Percentiles rank a stretch among this genome's conserved stretches.
phyloP scores from a whole-genome alignment of 1,140 invertebrate genomes.

The Maconellicoccus hirsutus region DNA sequence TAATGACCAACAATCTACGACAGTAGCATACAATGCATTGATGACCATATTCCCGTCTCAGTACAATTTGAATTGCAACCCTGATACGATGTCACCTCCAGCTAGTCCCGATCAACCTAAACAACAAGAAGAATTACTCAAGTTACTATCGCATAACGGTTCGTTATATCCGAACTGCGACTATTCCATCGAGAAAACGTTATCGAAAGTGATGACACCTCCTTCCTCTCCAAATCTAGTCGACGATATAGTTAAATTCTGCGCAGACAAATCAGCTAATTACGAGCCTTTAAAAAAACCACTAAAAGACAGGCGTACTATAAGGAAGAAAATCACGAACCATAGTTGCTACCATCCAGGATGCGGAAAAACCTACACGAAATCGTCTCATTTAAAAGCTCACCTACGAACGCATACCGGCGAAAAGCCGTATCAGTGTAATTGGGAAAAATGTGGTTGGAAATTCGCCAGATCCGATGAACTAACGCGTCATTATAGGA shows the following conservation, averaged over 20 bases:
- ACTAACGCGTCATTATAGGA: conserved; percentile 50
- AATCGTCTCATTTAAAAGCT: conserved; percentile 62
- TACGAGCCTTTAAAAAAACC: neutral
- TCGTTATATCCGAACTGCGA: neutral
- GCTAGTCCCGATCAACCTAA: conserved; percentile 26
- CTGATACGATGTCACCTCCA: conserved; percentile 28
- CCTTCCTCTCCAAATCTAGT: conserved; percentile 31
- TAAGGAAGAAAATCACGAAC: conserved; percentile 41
- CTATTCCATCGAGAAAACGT: conserved; percentile 18
- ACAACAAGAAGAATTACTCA: neutral
- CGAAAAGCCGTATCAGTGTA: conserved; percentile 58
- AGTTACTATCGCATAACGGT: conserved; percentile 16
- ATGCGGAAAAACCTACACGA: conserved; percentile 59
- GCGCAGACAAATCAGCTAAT: neutral
- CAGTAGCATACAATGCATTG: conserved; percentile 27
- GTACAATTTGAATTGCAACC: conserved; percentile 22
- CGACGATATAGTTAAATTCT: conserved; percentile 16
- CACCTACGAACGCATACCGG: conserved; percentile 59
- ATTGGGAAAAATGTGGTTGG: conserved; percentile 60
- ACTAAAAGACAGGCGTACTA: conserved; percentile 35
- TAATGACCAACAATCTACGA: too few species aligned
- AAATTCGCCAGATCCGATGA: conserved; percentile 61
- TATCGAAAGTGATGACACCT: conserved; percentile 31
- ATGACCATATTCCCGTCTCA: conserved; percentile 28
- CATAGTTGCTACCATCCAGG: conserved; percentile 52